phyloP scores from a whole-genome alignment of 2,888 invertebrate genomes.

The Spisula subtruncata region DNA sequence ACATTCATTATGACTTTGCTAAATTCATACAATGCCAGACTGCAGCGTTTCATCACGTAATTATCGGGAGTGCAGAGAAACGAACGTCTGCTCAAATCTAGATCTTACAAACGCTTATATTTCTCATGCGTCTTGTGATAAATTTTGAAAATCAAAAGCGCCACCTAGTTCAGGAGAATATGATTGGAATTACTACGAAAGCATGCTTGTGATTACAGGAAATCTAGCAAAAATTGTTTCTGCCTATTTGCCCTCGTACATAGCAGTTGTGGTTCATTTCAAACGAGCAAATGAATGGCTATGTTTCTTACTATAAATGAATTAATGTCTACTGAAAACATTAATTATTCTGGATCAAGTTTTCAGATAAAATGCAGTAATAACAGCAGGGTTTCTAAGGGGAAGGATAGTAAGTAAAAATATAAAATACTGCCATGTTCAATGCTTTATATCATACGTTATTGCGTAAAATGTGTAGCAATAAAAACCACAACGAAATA shows the following conservation, averaged over 20 bases:
- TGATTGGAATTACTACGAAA: constrained; percentile 41
- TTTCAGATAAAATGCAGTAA: constrained; percentile 15
- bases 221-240: constrained; percentile 33
- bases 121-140: background rate
- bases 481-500: background rate
- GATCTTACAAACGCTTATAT: constrained; percentile 6
- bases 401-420: background rate
- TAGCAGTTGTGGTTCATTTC: constrained; percentile 44
- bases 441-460: background rate
- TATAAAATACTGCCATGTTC: background rate
- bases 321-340: constrained; percentile 42
- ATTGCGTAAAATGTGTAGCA: background rate
- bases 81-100: constrained; percentile 9
- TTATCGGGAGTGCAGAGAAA: constrained; percentile 12
- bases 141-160: constrained; percentile 24
- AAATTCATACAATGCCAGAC: background rate
- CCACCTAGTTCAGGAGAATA: constrained; percentile 14
- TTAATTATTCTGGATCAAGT: constrained; percentile 34
- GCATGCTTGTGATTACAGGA: constrained; percentile 28
- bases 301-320: constrained; percentile 49
- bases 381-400: background rate
- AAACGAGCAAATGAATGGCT: constrained; percentile 35
- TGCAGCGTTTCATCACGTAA: constrained; percentile 12
- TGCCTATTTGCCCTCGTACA: constrained; percentile 33
- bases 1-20: constrained; percentile 22